Evolutionary conservation across 2,888 invertebrate genomes (phyloP).

Genomic region (Agrochola litura): DNA sequence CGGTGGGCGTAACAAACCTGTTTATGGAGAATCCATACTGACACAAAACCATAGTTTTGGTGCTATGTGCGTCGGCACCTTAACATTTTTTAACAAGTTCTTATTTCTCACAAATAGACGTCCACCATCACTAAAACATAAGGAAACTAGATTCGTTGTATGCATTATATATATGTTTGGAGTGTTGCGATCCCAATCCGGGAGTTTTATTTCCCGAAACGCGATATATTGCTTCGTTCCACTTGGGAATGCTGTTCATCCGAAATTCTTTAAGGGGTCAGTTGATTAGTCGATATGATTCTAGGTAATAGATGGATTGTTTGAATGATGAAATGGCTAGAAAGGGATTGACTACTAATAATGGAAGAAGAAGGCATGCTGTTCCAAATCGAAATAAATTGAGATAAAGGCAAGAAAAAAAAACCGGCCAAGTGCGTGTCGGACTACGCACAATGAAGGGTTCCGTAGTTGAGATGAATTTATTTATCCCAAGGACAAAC

Average conservation of each 20-base stretch:
- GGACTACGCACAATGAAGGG: no score
- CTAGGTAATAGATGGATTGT: not conserved
- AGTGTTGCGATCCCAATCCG: slow-evolving; percentile 74
- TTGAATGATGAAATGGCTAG: not conserved
- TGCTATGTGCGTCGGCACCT: no score
- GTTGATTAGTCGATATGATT: slow-evolving; percentile 15
- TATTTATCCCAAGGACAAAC: no score
- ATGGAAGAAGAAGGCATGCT: no score
- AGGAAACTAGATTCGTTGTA: slow-evolving; percentile 72
- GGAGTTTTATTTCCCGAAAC: slow-evolving; percentile 76
- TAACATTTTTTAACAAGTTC: no score
- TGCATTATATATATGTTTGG: slow-evolving; percentile 85
- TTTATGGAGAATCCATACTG: not conserved
- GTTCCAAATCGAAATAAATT: not conserved
- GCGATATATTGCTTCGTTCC: slow-evolving; percentile 60
- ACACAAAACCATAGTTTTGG: not conserved
- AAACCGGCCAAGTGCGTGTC: no score
- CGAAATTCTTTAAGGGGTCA: slow-evolving; percentile 12
- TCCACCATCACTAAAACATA: slow-evolving; percentile 37
- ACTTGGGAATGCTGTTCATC: slow-evolving; percentile 20
- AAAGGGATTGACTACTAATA: not conserved
- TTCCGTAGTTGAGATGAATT: no score
- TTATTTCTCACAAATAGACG: slow-evolving; percentile 10
- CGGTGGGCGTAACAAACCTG: no score
- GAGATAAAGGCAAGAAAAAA: not conserved